Percentiles rank a stretch among this genome's conserved stretches.
Evolutionary conservation across 2,888 invertebrate genomes (phyloP).

Genomic region (Pyrgus malvae): DNA sequence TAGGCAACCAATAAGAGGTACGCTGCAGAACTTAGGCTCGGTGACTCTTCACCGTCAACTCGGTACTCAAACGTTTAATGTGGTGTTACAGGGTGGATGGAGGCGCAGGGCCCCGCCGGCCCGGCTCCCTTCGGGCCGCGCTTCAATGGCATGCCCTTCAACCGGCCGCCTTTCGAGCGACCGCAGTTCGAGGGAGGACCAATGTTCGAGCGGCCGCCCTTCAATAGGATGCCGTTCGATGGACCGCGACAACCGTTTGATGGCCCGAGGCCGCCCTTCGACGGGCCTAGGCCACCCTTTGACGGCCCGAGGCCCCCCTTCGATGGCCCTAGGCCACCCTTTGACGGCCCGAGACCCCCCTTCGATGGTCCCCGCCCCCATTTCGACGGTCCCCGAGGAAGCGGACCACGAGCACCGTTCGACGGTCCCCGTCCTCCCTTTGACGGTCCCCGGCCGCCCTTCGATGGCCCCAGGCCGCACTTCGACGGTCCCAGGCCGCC

Average conservation of each 20-base stretch:
- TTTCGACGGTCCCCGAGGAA: too few species aligned
- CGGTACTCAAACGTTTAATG: background rate
- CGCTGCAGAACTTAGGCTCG: slow-evolving; percentile 31
- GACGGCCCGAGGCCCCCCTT: slow-evolving; percentile 51
- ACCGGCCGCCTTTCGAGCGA: slow-evolving; percentile 54
- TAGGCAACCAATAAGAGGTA: slow-evolving; percentile 67
- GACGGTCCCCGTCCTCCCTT: slow-evolving; percentile 39
- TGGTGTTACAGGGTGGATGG: slow-evolving; percentile 71
- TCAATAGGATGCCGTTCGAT: slow-evolving; percentile 55
- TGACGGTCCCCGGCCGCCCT: slow-evolving; percentile 40
- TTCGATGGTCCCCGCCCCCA: slow-evolving; percentile 46
- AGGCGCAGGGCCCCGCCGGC: slow-evolving; percentile 52
- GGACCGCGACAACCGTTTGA: slow-evolving; percentile 49
- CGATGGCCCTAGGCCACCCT: slow-evolving; percentile 49
- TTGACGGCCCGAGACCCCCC: slow-evolving; percentile 46
- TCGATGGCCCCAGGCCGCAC: slow-evolving; percentile 52
- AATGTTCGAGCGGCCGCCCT: slow-evolving; percentile 50
- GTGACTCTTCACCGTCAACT: slow-evolving; percentile 4
- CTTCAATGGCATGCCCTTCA: slow-evolving; percentile 65
- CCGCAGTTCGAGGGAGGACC: slow-evolving; percentile 54
- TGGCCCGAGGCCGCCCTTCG: slow-evolving; percentile 55
- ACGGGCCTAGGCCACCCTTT: slow-evolving; percentile 50
- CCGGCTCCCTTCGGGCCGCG: slow-evolving; percentile 61
- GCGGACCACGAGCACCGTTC: too few species aligned
- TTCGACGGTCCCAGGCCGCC: slow-evolving; percentile 54